Evolutionary conservation across 2,888 invertebrate species (phyloP), one percentile per base, ranked within the genome.

Genomic region (Aphelenchoides bicaudatus): DNA sequence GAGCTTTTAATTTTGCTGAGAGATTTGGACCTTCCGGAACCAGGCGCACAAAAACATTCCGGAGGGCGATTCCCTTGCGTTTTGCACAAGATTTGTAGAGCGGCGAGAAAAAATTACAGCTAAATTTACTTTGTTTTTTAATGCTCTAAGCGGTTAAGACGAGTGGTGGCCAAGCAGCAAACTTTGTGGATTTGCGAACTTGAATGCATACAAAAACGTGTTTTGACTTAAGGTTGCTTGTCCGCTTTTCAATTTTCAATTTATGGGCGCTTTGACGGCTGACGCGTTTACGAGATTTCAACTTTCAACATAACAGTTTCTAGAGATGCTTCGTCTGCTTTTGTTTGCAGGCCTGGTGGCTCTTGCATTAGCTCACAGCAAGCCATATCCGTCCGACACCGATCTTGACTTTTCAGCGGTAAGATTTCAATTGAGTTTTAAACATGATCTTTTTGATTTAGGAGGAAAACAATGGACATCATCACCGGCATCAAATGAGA

Each of bases 341-440:
- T 43, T 43, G 6, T 25, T 43, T 19, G 43, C 43, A n/a, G 25
- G 16, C 23, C 16, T 13, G 13, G 43, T n/a, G 10, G 43, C 21
- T n/a, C 43, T 19, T 21, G 43, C 23, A 10, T 19, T n/a, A 10
- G 10, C 43, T 6, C 25, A 19, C 23, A 19, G 16, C 16, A 43
- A 43, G 23, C 43, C 43, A n/a, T 43, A 21, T 19, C 10, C 34
- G 10, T 19, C 16, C 8, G 43, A 43, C 43, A 43, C n/a, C n/a
- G n/a, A n/a, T n/a, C n/a, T n/a, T n/a, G n/a, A n/a, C n/a, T n/a
- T n/a, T n/a, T n/a, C n/a, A n/a, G 43, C 43, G 43, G 25, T n/a
- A 25, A 43, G 43, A 34, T 34, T n/a, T 34, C 43, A n/a, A 19
- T 43, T 43, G 10, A 19, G 43, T 43, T 43, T 43, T n/a, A 19